Evolutionary conservation across 2,113 vertebrate species (phyloP), one percentile per base, ranked within the genome.

Genomic region (Pavo muticus): DNA sequence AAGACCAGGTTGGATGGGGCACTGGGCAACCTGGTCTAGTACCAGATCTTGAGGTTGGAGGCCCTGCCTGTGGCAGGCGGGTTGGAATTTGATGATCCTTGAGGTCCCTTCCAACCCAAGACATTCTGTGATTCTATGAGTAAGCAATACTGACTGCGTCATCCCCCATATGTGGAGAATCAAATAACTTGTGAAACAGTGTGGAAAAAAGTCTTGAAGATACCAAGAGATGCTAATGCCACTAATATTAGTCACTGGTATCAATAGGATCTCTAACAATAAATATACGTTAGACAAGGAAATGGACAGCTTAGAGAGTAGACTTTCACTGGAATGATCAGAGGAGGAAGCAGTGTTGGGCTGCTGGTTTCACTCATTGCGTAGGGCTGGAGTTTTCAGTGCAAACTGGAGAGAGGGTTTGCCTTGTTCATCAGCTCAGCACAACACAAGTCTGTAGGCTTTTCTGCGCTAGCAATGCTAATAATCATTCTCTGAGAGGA

Each of bases 391-490:
- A 59, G 16, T 52, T 67, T 45, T 57, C 56, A 12, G 20, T 63
- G 45, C n/a, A 39, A 4, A 20, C 7, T 27, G 25, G 50, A 39
- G 35, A 77, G 40, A 72, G 60, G 10, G 19, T 25, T 9, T 15
- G 17, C 40, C 71, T 54, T 65, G 37, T 42, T 45, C n/a, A 4
- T 30, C 35, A 57, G 37, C 45, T 56, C 17, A 14, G 39, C 35
- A n/a, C 21, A 16, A 47, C 0, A 0, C 11, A 10, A 18, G 11
- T 76, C 35, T 37, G 23, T 40, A 17, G 4, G 9, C 6, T 39
- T 50, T 78, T 42, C 40, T 23, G 7, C 59, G 16, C 14, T 19
- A 59, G 21, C 0, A 0, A 6, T 32, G 17, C 35, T 19, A 52
- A 6, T 24, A 45, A 1, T 42, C 18, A 13, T 77, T 17, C 54